Evolutionary conservation across 2,888 invertebrate genomes (phyloP).

Genomic region (Drosophila vallismaia): DNA sequence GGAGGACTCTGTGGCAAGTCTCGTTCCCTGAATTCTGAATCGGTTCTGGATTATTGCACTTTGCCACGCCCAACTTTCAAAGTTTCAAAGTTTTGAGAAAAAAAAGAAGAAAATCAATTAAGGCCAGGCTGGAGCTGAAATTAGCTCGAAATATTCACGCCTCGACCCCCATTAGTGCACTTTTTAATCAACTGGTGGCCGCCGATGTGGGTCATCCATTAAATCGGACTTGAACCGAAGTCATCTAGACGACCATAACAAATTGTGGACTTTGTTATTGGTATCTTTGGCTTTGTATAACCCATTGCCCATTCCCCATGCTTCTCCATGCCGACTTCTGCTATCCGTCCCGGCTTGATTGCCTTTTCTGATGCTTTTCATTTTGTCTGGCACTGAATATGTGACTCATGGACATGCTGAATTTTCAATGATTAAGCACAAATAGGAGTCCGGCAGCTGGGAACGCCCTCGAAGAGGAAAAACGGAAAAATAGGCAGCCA

Average conservation of each 20-base stretch:
- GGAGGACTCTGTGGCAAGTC: conserved; percentile 1
- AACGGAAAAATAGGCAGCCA: not conserved
- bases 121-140: conserved; percentile 39
- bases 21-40: not conserved
- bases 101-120: conserved; percentile 54
- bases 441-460: conserved; percentile 40
- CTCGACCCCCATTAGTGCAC: conserved; percentile 30
- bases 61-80: conserved; percentile 40
- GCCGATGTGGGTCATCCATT: conserved; percentile 64
- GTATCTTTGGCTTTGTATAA: conserved; percentile 5
- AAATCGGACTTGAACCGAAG: conserved; percentile 31
- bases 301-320: not conserved
- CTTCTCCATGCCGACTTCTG: not conserved
- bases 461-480: conserved; percentile 24
- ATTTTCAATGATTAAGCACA: conserved; percentile 61
- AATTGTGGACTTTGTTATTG: conserved; percentile 35
- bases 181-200: conserved; percentile 58
- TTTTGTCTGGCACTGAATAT: conserved; percentile 26
- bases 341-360: conserved; percentile 22
- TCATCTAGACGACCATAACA: conserved; percentile 24
- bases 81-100: not conserved
- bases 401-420: conserved; percentile 60
- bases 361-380: conserved; percentile 29
- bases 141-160: conserved; percentile 40
- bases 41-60: conserved; percentile 43